Evolutionary conservation across 2,888 invertebrate genomes (phyloP).

Genomic region (Protodeltote pygarga): DNA sequence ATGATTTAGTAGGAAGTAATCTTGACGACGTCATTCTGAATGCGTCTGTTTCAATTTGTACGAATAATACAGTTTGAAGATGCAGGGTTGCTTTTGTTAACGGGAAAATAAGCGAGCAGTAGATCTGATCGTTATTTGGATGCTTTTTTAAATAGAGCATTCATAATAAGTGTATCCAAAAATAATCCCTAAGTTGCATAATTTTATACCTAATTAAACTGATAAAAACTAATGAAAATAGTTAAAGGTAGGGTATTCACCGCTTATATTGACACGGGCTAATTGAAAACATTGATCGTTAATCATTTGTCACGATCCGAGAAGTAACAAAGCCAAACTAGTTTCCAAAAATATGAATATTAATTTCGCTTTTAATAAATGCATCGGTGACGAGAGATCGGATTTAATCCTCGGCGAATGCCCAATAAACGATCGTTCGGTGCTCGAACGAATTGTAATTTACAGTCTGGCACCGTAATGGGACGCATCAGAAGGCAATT

Average conservation of each 20-base stretch:
- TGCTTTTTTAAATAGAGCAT: no score
- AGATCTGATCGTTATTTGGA: no score
- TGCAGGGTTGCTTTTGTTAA: neutral
- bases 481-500: conserved; percentile 84
- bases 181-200: no score
- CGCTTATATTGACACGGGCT: conserved; percentile 37
- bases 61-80: neutral
- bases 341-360: conserved; percentile 49
- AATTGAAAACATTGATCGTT: conserved; percentile 22
- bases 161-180: no score
- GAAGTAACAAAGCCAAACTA: conserved; percentile 36
- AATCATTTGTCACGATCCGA: conserved; percentile 26
- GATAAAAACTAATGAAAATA: no score
- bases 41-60: conserved; percentile 20
- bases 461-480: conserved; percentile 79
- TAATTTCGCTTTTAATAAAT: conserved; percentile 50
- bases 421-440: conserved; percentile 77
- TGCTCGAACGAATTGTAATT: conserved; percentile 81
- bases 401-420: conserved; percentile 69
- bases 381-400: conserved; percentile 44
- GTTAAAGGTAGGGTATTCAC: no score
- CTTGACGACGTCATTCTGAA: conserved; percentile 59
- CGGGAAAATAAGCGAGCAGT: no score
- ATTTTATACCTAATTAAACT: no score
- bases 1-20: conserved; percentile 71